These are phyloP conservation scores for Psix sp. DNA, from an alignment of 1,140 invertebrate genomes.

Conservation along the genomic window DNA sequence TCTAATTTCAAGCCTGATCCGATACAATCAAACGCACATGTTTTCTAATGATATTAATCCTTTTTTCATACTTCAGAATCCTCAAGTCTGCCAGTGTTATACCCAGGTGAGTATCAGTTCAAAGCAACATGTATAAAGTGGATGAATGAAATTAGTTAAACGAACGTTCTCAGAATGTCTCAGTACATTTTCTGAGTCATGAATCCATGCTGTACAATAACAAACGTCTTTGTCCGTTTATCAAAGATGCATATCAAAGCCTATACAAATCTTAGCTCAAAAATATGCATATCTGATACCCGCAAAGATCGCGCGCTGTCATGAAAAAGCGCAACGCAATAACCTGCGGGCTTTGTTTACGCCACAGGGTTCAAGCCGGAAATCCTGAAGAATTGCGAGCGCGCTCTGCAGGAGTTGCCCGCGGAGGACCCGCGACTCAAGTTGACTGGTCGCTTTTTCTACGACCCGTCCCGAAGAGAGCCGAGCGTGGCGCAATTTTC, in stretches of 20 bases:
- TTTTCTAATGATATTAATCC: constrained; percentile 36
- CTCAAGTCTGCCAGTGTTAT: constrained; percentile 64
- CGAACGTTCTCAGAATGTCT: too few species aligned
- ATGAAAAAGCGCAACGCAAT: constrained; percentile 2
- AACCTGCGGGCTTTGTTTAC: constrained; percentile 34
- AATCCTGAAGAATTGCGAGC: constrained; percentile 72
- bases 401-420: constrained; percentile 70
- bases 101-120: constrained; percentile 70
- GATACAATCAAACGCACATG: neutral
- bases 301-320: constrained; percentile 5
- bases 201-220: neutral
- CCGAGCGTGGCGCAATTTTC: constrained; percentile 24
- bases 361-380: constrained; percentile 73
- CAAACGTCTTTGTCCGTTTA: neutral
- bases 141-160: constrained; percentile 2
- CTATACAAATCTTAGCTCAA: neutral
- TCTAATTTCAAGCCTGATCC: neutral
- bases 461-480: constrained; percentile 63
- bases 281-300: constrained; percentile 15
- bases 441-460: constrained; percentile 75
- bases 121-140: constrained; percentile 12
- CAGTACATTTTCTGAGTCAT: neutral
- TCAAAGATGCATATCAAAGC: neutral
- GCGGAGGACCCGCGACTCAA: constrained; percentile 73
- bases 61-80: constrained; percentile 68